Evolutionary conservation across 1,140 invertebrate genomes (phyloP).

Genomic region (Ruditapes philippinarum): DNA sequence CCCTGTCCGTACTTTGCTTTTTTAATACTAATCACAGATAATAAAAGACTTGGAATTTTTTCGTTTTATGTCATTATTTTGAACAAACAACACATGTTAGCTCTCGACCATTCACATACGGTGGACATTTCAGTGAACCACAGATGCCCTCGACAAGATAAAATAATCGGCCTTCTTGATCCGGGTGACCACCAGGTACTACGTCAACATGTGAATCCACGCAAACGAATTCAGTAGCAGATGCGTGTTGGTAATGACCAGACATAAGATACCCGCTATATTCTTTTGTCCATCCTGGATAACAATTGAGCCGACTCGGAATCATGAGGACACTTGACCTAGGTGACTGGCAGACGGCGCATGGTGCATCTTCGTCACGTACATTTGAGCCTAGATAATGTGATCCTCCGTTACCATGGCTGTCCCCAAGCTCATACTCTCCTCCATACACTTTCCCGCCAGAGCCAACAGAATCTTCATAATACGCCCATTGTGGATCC

Average conservation of each 20-base stretch:
- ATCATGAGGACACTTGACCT: constrained; percentile 58
- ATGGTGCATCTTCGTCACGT: constrained; percentile 56
- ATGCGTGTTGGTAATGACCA: not conserved
- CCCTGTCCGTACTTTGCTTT: too few species aligned
- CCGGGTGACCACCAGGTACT: not conserved
- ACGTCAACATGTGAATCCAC: constrained; percentile 67
- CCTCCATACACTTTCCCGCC: not conserved
- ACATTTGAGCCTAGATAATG: not conserved
- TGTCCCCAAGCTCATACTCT: not conserved
- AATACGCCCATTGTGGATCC: constrained; percentile 7
- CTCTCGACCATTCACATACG: too few species aligned
- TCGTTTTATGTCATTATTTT: constrained; percentile 37
- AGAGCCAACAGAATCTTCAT: not conserved
- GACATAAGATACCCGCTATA: constrained; percentile 74
- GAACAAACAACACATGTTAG: constrained; percentile 74
- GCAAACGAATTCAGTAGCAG: constrained; percentile 59
- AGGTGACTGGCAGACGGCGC: constrained; percentile 61
- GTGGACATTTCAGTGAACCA: too few species aligned
- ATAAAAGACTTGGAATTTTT: too few species aligned
- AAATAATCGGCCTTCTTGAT: constrained; percentile 41
- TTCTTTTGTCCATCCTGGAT: too few species aligned
- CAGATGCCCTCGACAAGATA: constrained; percentile 61
- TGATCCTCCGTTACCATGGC: not conserved
- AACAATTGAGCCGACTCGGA: constrained; percentile 45
- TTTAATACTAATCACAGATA: too few species aligned